Percentiles rank a stretch among this genome's conserved stretches.
These are phyloP conservation scores for Spheniscus humboldti DNA, from an alignment of 2,797 vertebrate species.

Conservation along the genomic window DNA sequence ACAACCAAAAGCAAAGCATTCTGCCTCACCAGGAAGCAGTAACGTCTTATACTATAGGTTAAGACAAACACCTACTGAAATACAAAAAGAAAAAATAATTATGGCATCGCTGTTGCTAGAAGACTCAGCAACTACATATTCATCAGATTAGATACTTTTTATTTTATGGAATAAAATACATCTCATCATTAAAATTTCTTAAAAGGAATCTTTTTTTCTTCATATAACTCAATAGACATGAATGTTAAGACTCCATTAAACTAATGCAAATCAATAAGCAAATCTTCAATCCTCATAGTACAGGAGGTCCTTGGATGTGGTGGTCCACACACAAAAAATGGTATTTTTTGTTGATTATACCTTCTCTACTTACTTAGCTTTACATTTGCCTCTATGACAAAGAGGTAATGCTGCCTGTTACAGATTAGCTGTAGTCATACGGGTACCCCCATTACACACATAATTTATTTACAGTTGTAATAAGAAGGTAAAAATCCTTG, in stretches of 20 bases:
- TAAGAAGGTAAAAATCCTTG: not conserved
- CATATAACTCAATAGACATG: not conserved
- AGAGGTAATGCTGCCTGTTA: not conserved
- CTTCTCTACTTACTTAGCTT: not conserved
- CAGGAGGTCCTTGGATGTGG: not conserved
- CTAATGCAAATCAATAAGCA: not conserved
- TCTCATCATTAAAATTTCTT: accelerated
- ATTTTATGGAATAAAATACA: not conserved
- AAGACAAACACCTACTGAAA: not conserved
- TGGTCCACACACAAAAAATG: not conserved
- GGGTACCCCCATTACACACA: not conserved
- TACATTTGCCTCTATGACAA: not conserved
- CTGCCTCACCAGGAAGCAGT: not conserved
- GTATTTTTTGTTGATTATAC: not conserved
- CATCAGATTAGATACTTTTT: not conserved
- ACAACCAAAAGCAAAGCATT: not conserved
- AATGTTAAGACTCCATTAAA: not conserved
- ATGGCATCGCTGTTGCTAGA: not conserved
- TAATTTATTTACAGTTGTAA: not conserved
- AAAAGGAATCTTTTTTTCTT: not conserved
- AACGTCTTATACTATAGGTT: not conserved
- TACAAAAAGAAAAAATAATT: not conserved
- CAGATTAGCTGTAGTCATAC: not conserved
- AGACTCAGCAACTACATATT: not conserved
- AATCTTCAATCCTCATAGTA: not conserved